Conservation (phyloP, 2,888 invertebrate genomes). For the Cecidostiba fungosa region DNA sequence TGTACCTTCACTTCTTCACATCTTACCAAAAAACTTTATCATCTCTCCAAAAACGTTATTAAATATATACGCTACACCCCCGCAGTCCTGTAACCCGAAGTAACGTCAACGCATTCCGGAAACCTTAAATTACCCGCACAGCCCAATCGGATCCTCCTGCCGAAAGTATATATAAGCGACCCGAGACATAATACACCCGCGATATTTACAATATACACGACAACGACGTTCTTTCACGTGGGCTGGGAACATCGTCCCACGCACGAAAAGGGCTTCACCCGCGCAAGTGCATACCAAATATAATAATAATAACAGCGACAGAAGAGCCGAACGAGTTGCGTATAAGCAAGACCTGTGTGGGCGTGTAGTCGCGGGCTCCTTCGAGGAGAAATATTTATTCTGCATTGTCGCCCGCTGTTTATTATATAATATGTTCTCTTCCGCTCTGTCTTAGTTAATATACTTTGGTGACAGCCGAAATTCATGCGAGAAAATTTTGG, state of each 20-base stretch:
- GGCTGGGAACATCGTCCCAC: constrained; percentile 1
- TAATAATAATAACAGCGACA: constrained; percentile 1
- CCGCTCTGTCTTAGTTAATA: too few species aligned
- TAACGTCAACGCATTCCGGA: neutral
- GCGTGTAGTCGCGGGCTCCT: constrained; percentile 8
- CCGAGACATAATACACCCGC: neutral
- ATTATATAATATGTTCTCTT: neutral
- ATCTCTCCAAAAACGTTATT: neutral
- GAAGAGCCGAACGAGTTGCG: constrained; percentile 31
- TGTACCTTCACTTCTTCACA: too few species aligned
- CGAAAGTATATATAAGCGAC: neutral
- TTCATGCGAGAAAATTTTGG: constrained; percentile 10
- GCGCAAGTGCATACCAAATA: neutral
- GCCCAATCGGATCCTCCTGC: neutral
- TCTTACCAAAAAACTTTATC: too few species aligned
- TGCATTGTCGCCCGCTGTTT: constrained; percentile 50
- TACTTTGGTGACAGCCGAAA: neutral
- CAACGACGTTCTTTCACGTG: neutral
- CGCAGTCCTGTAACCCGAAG: neutral
- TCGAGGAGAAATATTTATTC: constrained; percentile 47
- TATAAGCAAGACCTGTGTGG: constrained; percentile 1
- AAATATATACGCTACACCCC: neutral
- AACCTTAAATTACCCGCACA: neutral
- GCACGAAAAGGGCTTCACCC: neutral
- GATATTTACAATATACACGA: neutral